Evolutionary conservation across 2,113 vertebrate species (phyloP).

Genomic region (Daboia siamensis): DNA sequence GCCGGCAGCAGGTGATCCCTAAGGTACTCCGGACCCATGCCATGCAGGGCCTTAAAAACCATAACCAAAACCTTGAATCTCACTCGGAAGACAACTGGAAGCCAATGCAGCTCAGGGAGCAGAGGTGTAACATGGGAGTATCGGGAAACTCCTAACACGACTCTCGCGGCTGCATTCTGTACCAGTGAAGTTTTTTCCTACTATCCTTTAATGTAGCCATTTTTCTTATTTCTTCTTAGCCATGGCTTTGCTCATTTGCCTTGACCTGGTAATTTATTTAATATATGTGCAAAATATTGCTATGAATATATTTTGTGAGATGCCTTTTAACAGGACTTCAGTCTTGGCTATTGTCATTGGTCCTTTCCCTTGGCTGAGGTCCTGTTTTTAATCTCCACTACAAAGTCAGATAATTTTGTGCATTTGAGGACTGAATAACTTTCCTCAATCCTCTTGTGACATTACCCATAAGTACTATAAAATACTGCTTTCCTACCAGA

Average conservation of each 20-base stretch:
- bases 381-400: not conserved
- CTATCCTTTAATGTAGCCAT: not conserved
- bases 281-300: not conserved
- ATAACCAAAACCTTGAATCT: no score
- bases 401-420: not conserved
- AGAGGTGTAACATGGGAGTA: no score
- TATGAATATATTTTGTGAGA: not conserved
- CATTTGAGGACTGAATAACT: not conserved
- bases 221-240: not conserved
- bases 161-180: no score
- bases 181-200: accelerated
- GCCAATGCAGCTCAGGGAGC: no score
- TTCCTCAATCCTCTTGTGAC: not conserved
- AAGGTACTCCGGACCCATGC: no score
- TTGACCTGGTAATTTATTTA: conserved; percentile 7
- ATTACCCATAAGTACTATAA: not conserved
- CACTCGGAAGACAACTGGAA: no score
- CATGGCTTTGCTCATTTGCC: not conserved
- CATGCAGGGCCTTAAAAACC: no score
- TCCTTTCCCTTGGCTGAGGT: not conserved
- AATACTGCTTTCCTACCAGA: not conserved
- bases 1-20: no score
- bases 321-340: not conserved
- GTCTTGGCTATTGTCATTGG: not conserved
- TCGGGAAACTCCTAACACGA: no score